phyloP scores from a whole-genome alignment of 2,797 vertebrate genomes.

The Numenius phaeopus region DNA sequence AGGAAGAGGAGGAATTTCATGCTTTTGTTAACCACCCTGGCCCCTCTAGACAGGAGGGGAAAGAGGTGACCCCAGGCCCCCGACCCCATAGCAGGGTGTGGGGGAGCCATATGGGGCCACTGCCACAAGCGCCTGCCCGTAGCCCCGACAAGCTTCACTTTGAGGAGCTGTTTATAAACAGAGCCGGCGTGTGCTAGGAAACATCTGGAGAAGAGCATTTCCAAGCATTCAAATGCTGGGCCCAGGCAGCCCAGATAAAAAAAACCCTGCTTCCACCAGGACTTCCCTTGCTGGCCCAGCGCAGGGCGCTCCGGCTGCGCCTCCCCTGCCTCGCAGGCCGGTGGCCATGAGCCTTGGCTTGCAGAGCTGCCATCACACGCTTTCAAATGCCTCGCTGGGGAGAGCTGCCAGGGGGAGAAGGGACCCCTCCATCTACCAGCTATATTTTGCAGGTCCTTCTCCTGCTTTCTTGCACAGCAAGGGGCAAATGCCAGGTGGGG shows the following conservation, averaged over 20 bases:
- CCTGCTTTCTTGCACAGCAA: background rate
- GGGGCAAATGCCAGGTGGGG: background rate
- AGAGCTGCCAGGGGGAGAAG: background rate
- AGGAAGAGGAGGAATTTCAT: constrained; percentile 28
- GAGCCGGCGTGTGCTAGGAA: constrained; percentile 65
- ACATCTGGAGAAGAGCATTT: constrained; percentile 78
- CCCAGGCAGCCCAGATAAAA: constrained; percentile 62
- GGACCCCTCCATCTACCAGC: background rate
- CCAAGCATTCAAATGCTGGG: constrained; percentile 74
- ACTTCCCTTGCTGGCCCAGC: constrained; percentile 69
- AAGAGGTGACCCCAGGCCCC: background rate
- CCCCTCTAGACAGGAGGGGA: background rate
- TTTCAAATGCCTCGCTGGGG: background rate
- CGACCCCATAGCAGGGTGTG: background rate
- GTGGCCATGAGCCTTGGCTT: fast-evolving
- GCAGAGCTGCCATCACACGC: background rate
- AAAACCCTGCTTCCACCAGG: constrained; percentile 45
- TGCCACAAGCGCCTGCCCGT: fast-evolving
- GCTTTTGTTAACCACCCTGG: constrained; percentile 1
- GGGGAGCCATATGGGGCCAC: fast-evolving
- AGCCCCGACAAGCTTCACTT: constrained; percentile 27
- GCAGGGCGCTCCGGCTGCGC: background rate
- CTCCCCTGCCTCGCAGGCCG: background rate
- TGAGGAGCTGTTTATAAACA: constrained; percentile 76
- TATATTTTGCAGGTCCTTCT: background rate